Evolutionary conservation across 1,140 invertebrate genomes (phyloP), one percentile per base, ranked within the genome.

Genomic region (Drosophila subpulchrella): DNA sequence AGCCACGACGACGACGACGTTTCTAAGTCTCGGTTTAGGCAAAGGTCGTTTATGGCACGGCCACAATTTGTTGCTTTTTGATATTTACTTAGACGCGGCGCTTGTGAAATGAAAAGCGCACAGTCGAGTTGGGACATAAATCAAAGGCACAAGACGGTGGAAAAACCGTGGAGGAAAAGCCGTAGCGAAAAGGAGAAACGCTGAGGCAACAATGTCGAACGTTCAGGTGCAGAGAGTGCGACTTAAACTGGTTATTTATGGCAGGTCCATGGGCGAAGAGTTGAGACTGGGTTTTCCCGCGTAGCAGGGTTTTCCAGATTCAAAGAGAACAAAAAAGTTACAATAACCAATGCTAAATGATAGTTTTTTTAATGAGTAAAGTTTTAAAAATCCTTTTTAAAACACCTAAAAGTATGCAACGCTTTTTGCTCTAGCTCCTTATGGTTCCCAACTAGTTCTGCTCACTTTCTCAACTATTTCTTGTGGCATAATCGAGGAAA

Each of bases 51-150:
- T 71, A 59, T 53, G 72, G 75, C 60, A 72, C 60, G 58, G 63
- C 66, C 79, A 44, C 83, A 88, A 88, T 88, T 88, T 88, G 84
- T 88, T 88, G 85, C 73, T 83, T 89, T 89, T 84, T 89, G 80
- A 88, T 88, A 90, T 88, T 84, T 88, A 81, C 84, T 88, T 84
- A 73, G 83, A 82, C 17, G 78, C 34, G 46, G 59, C 41, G 63
- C 63, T 66, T 75, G 83, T 66, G 71, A 79, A 65, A 71, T 75
- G 84, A 67, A 89, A 80, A 80, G 58, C 62, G 44, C 46, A 27
- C 46, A 48, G 17, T 27, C 53, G 47, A 20, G 56, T 24, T 39
- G 36, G 30, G 34, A 54, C 84, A 89, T 88, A 88, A 88, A 86
- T 86, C 82, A 82, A 76, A 55, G 58, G 60, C 75, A 48, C 57